Evolutionary conservation across 2,888 invertebrate species (phyloP), one percentile per base, ranked within the genome.

Genomic region (Crossocerus cetratus): DNA sequence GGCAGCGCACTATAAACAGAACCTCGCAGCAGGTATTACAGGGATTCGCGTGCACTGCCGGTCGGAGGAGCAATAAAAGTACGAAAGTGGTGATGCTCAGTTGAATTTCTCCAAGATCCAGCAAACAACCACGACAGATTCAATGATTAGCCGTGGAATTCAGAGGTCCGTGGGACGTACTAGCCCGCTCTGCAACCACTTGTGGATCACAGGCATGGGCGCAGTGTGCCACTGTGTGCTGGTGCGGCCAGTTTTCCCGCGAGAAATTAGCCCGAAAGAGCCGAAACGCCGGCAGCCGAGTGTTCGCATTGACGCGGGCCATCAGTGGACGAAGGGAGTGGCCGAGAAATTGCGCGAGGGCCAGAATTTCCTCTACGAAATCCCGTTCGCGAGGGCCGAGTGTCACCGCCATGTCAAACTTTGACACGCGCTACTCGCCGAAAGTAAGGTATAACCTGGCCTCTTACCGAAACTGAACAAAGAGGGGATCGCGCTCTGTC

Each of bases 401-500:
- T 69, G 81, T 82, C 81, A 84, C 84, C 86, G 84, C 87, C 83
- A 83, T 84, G 84, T 84, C 83, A 80, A 86, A 79, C 77, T 79
- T 79, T 61, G 69, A 74, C 58, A 58, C 65, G 65, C 68, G 69
- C 74, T 73, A 65, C 76, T 73, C 74, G 77, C 73, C 60, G 59
- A 75, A 82, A 82, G 76, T 76, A 76, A 76, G 82, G 64, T 76
- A 79, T 81, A 81, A 71, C 78, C 76, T 75, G 77, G 69, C 73
- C 66, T 75, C 83, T 86, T 77, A 83, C 83, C 82, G 57, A 77
- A 70, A 78, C 78, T 76, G 57, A 77, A 71, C 32, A 65, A 66
- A 76, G 61, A 59, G 58, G 60, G 65, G 59, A 32, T 65, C 58
- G 64, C 44, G 64, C 59, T 58, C 64, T 57, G 66, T 68, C 69